Percentiles rank a stretch among this genome's conserved stretches.
These are phyloP conservation scores for Eilema depressum DNA, from an alignment of 2,888 invertebrate genomes.

Conservation along the genomic window DNA sequence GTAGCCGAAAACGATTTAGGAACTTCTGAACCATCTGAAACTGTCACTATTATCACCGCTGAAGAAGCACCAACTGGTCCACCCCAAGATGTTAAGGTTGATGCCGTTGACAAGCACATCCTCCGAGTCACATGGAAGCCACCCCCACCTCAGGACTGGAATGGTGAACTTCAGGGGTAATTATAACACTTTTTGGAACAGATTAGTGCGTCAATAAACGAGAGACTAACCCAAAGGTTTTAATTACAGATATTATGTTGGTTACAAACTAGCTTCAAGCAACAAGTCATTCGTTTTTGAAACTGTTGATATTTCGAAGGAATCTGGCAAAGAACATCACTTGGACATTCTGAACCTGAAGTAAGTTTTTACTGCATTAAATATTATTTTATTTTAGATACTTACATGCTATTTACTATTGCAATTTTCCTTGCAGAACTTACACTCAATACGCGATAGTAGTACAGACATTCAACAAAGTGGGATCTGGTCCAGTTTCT, in stretches of 20 bases:
- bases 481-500: slow-evolving; percentile 96
- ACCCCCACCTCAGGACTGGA: slow-evolving; percentile 95
- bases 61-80: slow-evolving; percentile 96
- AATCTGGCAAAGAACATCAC: slow-evolving; percentile 96
- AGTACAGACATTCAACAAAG: slow-evolving; percentile 97
- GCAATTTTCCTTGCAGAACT: slow-evolving; percentile 84
- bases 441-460: slow-evolving; percentile 99
- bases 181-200: neutral
- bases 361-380: slow-evolving; percentile 65
- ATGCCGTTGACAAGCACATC: slow-evolving; percentile 95
- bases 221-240: neutral
- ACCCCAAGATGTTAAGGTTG: slow-evolving; percentile 94
- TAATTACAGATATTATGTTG: slow-evolving; percentile 93
- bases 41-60: slow-evolving; percentile 97
- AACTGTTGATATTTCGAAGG: slow-evolving; percentile 96
- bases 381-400: neutral
- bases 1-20: slow-evolving; percentile 98
- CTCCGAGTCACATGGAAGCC: slow-evolving; percentile 96
- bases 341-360: slow-evolving; percentile 93
- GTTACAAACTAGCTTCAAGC: slow-evolving; percentile 93
- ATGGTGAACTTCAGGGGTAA: slow-evolving; percentile 92
- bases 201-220: neutral
- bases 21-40: slow-evolving; percentile 96
- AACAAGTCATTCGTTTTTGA: slow-evolving; percentile 96
- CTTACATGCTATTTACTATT: neutral